A percentile compares a stretch with the other conserved stretches of the same genome.
Evolutionary conservation across 2,888 invertebrate species (phyloP).

Genomic region (Beris chalybata): DNA sequence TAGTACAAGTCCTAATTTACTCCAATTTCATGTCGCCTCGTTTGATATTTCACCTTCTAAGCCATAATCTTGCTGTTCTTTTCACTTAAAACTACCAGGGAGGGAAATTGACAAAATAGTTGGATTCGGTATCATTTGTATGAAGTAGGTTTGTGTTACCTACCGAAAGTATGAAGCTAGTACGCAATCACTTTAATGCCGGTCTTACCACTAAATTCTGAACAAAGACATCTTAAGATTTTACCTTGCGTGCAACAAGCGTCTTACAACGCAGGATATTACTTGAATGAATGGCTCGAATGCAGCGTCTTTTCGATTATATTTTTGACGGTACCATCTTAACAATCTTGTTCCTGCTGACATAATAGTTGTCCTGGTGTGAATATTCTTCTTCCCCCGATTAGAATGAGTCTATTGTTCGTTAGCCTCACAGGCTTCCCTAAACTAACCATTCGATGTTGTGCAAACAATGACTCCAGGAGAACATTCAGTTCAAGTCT

Average conservation of each 20-base stretch:
- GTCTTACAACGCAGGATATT: constrained; percentile 1
- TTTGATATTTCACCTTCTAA: constrained; percentile 25
- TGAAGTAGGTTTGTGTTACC: neutral
- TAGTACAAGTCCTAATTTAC: neutral
- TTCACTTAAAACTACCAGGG: constrained; percentile 15
- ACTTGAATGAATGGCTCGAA: constrained; percentile 8
- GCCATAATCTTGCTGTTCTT: constrained; percentile 30
- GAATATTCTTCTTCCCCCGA: constrained; percentile 33
- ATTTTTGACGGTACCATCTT: constrained; percentile 25
- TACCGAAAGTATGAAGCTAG: too few species aligned
- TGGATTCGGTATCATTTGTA: constrained; percentile 18
- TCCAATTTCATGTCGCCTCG: constrained; percentile 25
- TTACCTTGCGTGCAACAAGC: neutral
- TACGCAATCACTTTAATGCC: constrained; percentile 7
- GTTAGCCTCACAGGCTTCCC: constrained; percentile 39
- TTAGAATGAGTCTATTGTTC: constrained; percentile 41
- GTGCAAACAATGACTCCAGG: constrained; percentile 43
- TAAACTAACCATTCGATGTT: constrained; percentile 42
- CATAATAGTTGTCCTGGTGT: constrained; percentile 44
- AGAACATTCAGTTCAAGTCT: neutral
- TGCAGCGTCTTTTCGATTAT: neutral
- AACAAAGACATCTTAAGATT: constrained; percentile 16
- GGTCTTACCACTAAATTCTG: constrained; percentile 1
- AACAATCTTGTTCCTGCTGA: constrained; percentile 44
- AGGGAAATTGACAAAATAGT: constrained; percentile 17